Conservation (phyloP, 2,113 vertebrate species). For the Melanostigma gelatinosum region DNA sequence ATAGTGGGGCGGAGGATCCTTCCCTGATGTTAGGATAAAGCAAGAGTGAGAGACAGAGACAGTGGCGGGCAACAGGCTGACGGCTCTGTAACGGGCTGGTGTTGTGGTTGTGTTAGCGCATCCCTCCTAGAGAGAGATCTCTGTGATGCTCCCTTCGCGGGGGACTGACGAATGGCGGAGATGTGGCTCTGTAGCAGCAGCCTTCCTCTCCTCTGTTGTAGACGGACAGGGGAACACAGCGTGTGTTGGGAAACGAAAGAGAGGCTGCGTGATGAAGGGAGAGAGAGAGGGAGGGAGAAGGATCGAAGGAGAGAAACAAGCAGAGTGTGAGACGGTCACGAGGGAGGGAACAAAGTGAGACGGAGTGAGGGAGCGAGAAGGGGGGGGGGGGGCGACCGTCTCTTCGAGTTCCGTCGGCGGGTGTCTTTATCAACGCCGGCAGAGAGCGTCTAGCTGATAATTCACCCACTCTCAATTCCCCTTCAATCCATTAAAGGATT, state of each 20-base stretch:
- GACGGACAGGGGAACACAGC: slow-evolving; percentile 38
- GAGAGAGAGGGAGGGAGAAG: neutral
- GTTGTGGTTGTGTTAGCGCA: slow-evolving; percentile 63
- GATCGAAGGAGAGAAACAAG: neutral
- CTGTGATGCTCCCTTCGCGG: slow-evolving; percentile 65
- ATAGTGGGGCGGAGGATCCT: slow-evolving; percentile 4
- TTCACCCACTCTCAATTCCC: slow-evolving; percentile 72
- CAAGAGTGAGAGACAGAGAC: slow-evolving; percentile 27
- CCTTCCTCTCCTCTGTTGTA: slow-evolving; percentile 38
- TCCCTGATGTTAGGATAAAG: slow-evolving; percentile 35
- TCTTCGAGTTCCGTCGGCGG: slow-evolving; percentile 49
- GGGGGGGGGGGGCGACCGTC: slow-evolving; percentile 29
- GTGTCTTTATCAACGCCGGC: slow-evolving; percentile 62
- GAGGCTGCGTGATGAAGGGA: slow-evolving; percentile 37
- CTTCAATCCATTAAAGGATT: slow-evolving; percentile 78
- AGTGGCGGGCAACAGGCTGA: slow-evolving; percentile 46
- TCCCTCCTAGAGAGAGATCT: slow-evolving; percentile 63
- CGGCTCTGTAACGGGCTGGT: slow-evolving; percentile 64
- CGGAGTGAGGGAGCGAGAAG: slow-evolving; percentile 9
- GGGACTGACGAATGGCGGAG: slow-evolving; percentile 67
- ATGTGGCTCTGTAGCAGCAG: slow-evolving; percentile 43
- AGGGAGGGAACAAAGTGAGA: slow-evolving; percentile 42
- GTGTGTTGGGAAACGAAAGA: slow-evolving; percentile 39
- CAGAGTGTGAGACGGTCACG: slow-evolving; percentile 18
- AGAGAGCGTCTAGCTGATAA: slow-evolving; percentile 63